Conservation (phyloP, 2,888 invertebrate genomes). For the Antitype chi region DNA sequence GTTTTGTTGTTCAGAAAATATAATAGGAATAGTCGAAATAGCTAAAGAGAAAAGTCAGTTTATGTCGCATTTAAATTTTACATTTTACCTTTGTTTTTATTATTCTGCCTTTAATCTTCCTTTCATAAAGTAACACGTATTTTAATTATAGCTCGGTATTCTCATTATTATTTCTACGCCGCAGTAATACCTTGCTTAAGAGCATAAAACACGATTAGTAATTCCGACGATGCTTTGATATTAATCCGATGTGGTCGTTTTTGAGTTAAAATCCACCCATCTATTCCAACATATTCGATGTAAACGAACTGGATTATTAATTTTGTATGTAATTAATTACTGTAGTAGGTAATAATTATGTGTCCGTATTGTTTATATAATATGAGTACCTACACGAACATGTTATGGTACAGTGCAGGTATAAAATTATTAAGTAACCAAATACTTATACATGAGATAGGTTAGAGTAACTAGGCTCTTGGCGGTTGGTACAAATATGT, state of each 20-base stretch:
- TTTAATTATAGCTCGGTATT: conserved; percentile 30
- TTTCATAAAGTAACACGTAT: conserved; percentile 18
- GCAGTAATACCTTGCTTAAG: conserved; percentile 28
- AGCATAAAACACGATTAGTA: conserved; percentile 24
- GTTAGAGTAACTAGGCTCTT: background rate
- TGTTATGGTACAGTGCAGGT: conserved; percentile 37
- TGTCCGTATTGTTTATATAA: conserved; percentile 45
- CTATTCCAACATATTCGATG: conserved; percentile 14
- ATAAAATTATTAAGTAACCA: conserved; percentile 31
- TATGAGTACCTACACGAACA: conserved; percentile 26
- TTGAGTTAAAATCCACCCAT: conserved; percentile 8
- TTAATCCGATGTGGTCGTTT: conserved; percentile 23
- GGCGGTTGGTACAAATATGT: background rate
- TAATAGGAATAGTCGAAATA: conserved; percentile 13
- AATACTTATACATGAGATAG: conserved; percentile 5
- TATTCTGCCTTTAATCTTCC: background rate
- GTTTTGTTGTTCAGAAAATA: conserved; percentile 21
- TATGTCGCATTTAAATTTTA: conserved; percentile 24
- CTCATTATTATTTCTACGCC: conserved; percentile 32
- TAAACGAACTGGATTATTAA: conserved; percentile 30
- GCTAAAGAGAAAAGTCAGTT: background rate
- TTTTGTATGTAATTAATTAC: conserved; percentile 45
- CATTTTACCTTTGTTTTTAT: background rate
- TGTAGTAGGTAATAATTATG: conserved; percentile 18
- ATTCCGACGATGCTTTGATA: background rate